Evolutionary conservation across 2,888 invertebrate species (phyloP), one percentile per base, ranked within the genome.

Genomic region (Nysson spinosus): DNA sequence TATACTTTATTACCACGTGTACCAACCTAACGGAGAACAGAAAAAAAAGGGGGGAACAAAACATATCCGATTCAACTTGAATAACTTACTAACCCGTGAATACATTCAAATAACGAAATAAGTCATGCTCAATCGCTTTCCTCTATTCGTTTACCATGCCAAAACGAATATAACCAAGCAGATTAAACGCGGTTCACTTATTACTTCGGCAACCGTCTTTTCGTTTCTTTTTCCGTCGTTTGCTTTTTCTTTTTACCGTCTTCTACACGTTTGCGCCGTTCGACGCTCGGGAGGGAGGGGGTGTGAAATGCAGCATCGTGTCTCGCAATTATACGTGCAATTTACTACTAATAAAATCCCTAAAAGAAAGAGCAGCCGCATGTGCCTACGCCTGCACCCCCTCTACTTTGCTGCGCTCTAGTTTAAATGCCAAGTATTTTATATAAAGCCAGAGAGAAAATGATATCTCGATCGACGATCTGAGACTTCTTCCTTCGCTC

Each of bases 301-400:
- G n/a, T n/a, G 51, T 60, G 44, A 66, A 52, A 74, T 72, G 71
- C 72, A 75, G 77, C 72, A 64, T 77, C 66, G 64, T 66, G 40
- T 62, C n/a, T 60, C 72, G 66, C 66, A 72, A 57, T 69, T 71
- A 79, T 70, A 79, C 81, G 81, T 81, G 81, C 81, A 78, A 67
- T 73, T 69, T 75, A n/a, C 69, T 78, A 77, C 80, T 77, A 69
- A 47, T 78, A 78, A 75, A 67, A 77, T 55, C 73, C 79, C 68
- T 78, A 75, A 63, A 47, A 60, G 66, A 74, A 72, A 60, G 66
- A 74, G 73, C 75, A 77, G 72, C 65, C 71, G 73, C 58, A 66
- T 72, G 74, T 81, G 72, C 75, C 81, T 81, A 83, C 74, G 77
- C 80, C 78, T 82, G 81, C 76, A 80, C 78, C 80, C 77, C 74